Percentiles rank a stretch among this genome's conserved stretches.
These are phyloP conservation scores for Ganaspis brasiliensis DNA, from an alignment of 2,888 invertebrate genomes.

Conservation along the genomic window DNA sequence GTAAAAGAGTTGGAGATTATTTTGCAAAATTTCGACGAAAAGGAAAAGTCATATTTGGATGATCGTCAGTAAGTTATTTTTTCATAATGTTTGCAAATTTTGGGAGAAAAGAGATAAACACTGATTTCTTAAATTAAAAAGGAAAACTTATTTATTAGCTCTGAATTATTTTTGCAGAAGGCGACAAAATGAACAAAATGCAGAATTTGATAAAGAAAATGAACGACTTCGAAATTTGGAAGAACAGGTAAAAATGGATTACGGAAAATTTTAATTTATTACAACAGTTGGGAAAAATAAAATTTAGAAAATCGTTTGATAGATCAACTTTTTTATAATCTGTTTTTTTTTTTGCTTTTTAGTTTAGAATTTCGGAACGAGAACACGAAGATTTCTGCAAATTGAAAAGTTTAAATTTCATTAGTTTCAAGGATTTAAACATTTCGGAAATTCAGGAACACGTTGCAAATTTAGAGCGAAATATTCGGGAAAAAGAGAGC, in stretches of 20 bases:
- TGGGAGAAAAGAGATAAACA: not conserved
- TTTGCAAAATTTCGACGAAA: not conserved
- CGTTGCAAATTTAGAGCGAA: not conserved
- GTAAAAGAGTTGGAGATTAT: not conserved
- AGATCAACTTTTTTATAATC: too few relatives aligned
- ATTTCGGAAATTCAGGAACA: not conserved
- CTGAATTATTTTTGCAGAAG: conserved; percentile 1
- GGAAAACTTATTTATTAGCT: too few relatives aligned
- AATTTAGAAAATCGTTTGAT: not conserved
- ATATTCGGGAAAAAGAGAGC: not conserved
- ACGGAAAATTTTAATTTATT: not conserved
- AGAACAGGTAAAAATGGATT: not conserved
- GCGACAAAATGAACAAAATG: not conserved
- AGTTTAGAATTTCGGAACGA: not conserved
- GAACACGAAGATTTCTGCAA: not conserved
- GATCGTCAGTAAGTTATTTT: conserved; percentile 1
- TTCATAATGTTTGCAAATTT: not conserved
- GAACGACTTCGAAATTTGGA: not conserved
- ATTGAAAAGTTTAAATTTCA: not conserved
- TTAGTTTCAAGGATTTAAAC: not conserved
- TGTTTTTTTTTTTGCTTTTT: not conserved
- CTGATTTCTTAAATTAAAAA: not conserved
- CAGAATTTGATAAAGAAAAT: not conserved
- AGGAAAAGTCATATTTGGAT: not conserved
- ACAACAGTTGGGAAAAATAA: too few relatives aligned